Percentiles rank a stretch among this genome's conserved stretches.
phyloP scores from a whole-genome alignment of 2,113 vertebrate species.

The Coregonus clupeaformis region DNA sequence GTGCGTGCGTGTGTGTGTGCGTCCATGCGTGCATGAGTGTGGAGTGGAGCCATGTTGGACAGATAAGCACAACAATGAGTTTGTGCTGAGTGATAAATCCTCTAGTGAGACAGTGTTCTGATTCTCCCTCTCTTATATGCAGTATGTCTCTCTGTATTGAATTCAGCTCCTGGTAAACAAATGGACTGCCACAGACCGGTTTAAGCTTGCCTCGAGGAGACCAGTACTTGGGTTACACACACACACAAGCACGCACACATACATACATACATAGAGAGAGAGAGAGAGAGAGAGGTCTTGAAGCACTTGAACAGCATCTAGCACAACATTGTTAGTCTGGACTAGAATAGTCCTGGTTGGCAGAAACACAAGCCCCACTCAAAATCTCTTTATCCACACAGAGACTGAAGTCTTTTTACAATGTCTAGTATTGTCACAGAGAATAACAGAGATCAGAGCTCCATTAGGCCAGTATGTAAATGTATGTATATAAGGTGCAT shows the following conservation, averaged over 20 bases:
- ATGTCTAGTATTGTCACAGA: too few relatives aligned
- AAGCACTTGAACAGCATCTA: slow-evolving; percentile 78
- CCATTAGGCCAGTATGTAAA: slow-evolving; percentile 75
- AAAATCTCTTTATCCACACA: too few relatives aligned
- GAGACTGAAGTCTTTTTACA: too few relatives aligned
- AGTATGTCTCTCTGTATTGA: slow-evolving; percentile 78
- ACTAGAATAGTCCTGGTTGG: slow-evolving; percentile 3
- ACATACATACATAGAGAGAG: slow-evolving; percentile 32
- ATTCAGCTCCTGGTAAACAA: slow-evolving; percentile 93
- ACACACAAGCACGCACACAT: slow-evolving; percentile 51
- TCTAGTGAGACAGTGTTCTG: slow-evolving; percentile 75
- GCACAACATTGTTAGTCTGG: slow-evolving; percentile 77
- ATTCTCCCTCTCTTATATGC: slow-evolving; percentile 89
- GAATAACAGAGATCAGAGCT: slow-evolving; percentile 54
- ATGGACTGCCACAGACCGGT: slow-evolving; percentile 83
- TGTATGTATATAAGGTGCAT: slow-evolving; percentile 72
- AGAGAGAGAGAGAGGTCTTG: slow-evolving; percentile 4
- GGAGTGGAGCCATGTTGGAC: slow-evolving; percentile 38
- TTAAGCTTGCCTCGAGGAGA: slow-evolving; percentile 84
- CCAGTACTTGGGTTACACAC: slow-evolving; percentile 75
- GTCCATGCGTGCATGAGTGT: background rate
- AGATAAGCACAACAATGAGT: slow-evolving; percentile 89
- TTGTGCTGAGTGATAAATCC: slow-evolving; percentile 85
- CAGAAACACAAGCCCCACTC: background rate
- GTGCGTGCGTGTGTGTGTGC: background rate